phyloP scores from a whole-genome alignment of 2,888 invertebrate species.

The Icerya purchasi region DNA sequence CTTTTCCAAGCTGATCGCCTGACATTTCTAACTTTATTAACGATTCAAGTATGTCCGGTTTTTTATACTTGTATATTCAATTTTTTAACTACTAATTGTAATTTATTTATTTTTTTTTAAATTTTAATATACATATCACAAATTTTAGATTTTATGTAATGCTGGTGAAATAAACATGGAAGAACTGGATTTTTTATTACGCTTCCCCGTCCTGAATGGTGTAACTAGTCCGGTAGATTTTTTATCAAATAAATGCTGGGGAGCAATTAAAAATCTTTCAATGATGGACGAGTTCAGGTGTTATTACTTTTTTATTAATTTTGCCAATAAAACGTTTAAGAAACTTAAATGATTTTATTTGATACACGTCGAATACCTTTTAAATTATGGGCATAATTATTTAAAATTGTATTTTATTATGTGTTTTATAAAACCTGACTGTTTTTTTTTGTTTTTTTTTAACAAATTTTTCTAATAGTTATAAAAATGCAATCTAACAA shows the following conservation, averaged over 20 bases:
- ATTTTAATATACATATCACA: too few species aligned
- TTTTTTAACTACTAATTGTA: background rate
- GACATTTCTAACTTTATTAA: conserved; percentile 70
- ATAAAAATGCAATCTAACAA: too few species aligned
- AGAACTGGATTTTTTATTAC: conserved; percentile 69
- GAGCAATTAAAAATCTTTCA: conserved; percentile 56
- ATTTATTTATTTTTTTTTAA: background rate
- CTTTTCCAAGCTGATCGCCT: conserved; percentile 81
- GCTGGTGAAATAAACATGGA: conserved; percentile 43
- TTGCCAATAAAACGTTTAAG: too few species aligned
- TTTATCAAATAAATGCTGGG: conserved; percentile 54
- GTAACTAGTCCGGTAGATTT: conserved; percentile 61
- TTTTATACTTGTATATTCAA: background rate
- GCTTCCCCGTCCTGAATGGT: conserved; percentile 58
- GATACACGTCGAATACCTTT: too few species aligned
- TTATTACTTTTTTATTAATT: too few species aligned
- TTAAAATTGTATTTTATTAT: background rate
- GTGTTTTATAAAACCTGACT: background rate
- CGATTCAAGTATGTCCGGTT: conserved; percentile 42
- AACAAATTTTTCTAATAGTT: too few species aligned
- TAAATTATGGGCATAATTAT: too few species aligned
- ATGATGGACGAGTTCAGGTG: conserved; percentile 43
- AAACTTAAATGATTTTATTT: too few species aligned
- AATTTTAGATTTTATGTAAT: conserved; percentile 18
- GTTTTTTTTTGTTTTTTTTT: too few species aligned